Base-by-base conservation (phyloP, 2,113 vertebrate genomes). In the Orientallactaga bullata region DNA sequence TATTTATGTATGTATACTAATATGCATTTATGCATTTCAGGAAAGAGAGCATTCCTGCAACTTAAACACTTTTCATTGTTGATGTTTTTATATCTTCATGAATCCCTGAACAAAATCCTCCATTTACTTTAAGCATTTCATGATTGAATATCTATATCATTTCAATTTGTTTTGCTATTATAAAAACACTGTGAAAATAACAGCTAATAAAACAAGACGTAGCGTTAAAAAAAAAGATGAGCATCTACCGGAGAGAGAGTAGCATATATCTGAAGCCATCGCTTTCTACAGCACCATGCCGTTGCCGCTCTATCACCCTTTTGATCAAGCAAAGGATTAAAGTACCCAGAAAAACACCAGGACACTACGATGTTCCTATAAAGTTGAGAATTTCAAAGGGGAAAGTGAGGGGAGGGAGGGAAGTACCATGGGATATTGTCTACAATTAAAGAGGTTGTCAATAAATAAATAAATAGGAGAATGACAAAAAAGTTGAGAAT, bases 171-270 rank as follows among this genome's bases (percentile, higher is more conserved):
- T 80, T 82, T 82, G 66, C 28, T 79, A 7, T 83, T 88, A 9
- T 51, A 91, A 96, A 93, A 51, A 58, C 65, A n/a, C 3, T 35
- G 1, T 71, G 51, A 80, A 83, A 94, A 80, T 23, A 86, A 32
- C 63, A 58, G 28, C 35, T 61, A 65, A 65, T 61, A 69, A 85
- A 85, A 81, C 11, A 63, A 51, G 65, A 63, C 32, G 61, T 55
- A 35, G 60, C 3, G 28, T 73, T 79, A n/a, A n/a, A n/a, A n/a
- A n/a, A n/a, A n/a, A n/a, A n/a, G n/a, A n/a, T n/a, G n/a, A 90
- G 24, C 24, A 90, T 51, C 39, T 28, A 61, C 32, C 58, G 12
- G 55, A 65, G 30, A 65, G 28, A 60, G 23, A 63, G 16, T 30
- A 2, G 16, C 30, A 51, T 35, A 35, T 9, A 35, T 82, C 21